Base-by-base conservation (phyloP, 2,888 invertebrate genomes). In the Baronia brevicornis region DNA sequence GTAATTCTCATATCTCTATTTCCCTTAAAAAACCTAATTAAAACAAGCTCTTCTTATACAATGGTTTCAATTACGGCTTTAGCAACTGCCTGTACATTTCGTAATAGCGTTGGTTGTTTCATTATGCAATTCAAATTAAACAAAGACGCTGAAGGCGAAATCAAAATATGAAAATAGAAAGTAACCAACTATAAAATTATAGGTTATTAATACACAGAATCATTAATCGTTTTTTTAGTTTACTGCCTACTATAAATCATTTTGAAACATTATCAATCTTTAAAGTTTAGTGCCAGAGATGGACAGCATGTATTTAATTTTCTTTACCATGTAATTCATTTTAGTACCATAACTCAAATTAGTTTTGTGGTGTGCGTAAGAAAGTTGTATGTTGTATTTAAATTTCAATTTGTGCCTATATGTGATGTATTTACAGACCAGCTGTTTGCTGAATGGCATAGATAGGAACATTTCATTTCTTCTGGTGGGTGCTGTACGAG, bases 91-190 rank as follows among this genome's bases (percentile, higher is more conserved):
- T 13, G 4, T n/a, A 18, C 26, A 14, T 36, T 30, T 30, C 30
- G 21, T 36, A 30, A 36, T 26, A 26, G 30, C 35, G 23, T 30
- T 25, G 25, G 35, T 41, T 38, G 33, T 27, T 26, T 26, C 23
- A 41, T 31, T 38, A 28, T 28, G 31, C 41, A 33, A 33, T 17
- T 31, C 28, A 20, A 25, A 38, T 14, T 34, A 18, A 32, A 35
- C 32, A 35, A 33, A 36, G 20, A 31, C 29, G 30, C 36, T 38
- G 25, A 31, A 40, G 34, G 42, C 49, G 52, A 46, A 51, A 48
- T 46, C 46, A 51, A 61, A 63, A 66, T 45, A 53, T 39, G 43
- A 61, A 57, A 61, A 65, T 68, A 59, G 75, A 77, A 77, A 77
- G 73, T 63, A 51, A 50, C 46, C 49, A 58, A 47, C 51, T 49